Conservation (phyloP, 2,888 invertebrate genomes). For the Volucella zonaria region DNA sequence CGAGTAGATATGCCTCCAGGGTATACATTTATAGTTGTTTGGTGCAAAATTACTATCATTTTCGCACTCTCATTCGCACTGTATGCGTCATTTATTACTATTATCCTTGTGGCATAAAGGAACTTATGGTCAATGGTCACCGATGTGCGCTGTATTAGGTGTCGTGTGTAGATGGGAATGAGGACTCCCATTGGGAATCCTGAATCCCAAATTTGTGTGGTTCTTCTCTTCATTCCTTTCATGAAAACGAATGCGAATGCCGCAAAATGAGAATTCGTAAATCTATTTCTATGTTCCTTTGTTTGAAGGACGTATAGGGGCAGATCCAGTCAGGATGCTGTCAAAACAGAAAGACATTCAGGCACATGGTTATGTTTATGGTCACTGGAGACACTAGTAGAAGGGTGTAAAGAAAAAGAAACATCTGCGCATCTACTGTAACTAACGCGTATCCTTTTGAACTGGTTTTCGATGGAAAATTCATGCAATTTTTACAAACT, state of each 20-base stretch:
- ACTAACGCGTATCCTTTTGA: constrained; percentile 38
- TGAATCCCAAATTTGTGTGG: constrained; percentile 27
- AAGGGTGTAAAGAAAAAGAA: constrained; percentile 39
- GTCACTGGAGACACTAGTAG: background rate
- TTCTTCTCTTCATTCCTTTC: constrained; percentile 9
- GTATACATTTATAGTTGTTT: constrained; percentile 33
- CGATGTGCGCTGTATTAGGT: constrained; percentile 34
- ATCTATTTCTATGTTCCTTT: constrained; percentile 35
- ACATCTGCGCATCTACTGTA: constrained; percentile 50
- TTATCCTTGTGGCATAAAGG: constrained; percentile 54
- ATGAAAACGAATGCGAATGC: constrained; percentile 16
- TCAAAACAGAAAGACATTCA: constrained; percentile 41
- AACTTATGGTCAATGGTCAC: constrained; percentile 52
- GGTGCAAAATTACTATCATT: constrained; percentile 37
- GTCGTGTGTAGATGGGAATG: constrained; percentile 25
- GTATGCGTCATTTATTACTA: constrained; percentile 61
- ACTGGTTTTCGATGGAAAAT: constrained; percentile 28
- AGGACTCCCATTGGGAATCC: constrained; percentile 59
- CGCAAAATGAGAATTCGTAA: constrained; percentile 30
- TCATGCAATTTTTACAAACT: constrained; percentile 8
- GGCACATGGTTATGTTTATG: constrained; percentile 40
- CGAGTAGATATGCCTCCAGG: constrained; percentile 37
- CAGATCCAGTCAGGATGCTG: constrained; percentile 48
- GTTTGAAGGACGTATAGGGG: background rate
- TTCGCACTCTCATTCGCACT: constrained; percentile 62